Conservation (phyloP, 2,888 invertebrate species). For the Chalcosyrphus nemorum region DNA sequence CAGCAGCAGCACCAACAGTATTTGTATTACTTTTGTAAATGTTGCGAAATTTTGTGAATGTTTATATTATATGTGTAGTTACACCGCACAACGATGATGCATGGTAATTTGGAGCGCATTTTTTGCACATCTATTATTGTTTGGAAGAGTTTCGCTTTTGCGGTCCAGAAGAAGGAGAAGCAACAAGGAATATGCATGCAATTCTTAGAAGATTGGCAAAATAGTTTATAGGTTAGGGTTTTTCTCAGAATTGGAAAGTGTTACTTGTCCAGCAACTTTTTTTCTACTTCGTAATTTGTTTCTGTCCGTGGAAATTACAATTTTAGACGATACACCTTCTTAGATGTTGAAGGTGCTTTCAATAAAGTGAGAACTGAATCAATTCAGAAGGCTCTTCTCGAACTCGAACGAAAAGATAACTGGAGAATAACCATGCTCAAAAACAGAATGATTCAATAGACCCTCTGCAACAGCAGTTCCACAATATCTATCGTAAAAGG, state of each 20-base stretch:
- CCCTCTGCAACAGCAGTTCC: too few relatives aligned
- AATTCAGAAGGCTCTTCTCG: too few relatives aligned
- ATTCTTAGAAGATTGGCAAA: conserved; percentile 2
- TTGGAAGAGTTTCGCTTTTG: not conserved
- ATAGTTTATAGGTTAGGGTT: not conserved
- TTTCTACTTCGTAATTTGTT: not conserved
- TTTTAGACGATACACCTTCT: too few relatives aligned
- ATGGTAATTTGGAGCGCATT: conserved; percentile 35
- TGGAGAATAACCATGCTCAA: too few relatives aligned
- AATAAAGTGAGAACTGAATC: too few relatives aligned
- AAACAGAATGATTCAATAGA: too few relatives aligned
- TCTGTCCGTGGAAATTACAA: too few relatives aligned
- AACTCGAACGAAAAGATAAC: too few relatives aligned
- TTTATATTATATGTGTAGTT: conserved; percentile 4
- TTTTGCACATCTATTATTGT: conserved; percentile 22
- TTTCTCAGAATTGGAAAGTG: not conserved
- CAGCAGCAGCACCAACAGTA: not conserved
- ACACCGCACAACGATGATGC: conserved; percentile 31
- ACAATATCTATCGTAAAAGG: too few relatives aligned
- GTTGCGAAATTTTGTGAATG: conserved; percentile 33
- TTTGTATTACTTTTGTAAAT: conserved; percentile 36
- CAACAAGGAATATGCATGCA: not conserved
- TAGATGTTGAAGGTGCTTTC: too few relatives aligned
- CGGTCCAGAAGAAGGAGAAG: not conserved
- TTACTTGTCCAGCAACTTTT: not conserved